These are phyloP conservation scores for Matsumyia berberina DNA, from an alignment of 2,888 invertebrate species.

Conservation along the genomic window DNA sequence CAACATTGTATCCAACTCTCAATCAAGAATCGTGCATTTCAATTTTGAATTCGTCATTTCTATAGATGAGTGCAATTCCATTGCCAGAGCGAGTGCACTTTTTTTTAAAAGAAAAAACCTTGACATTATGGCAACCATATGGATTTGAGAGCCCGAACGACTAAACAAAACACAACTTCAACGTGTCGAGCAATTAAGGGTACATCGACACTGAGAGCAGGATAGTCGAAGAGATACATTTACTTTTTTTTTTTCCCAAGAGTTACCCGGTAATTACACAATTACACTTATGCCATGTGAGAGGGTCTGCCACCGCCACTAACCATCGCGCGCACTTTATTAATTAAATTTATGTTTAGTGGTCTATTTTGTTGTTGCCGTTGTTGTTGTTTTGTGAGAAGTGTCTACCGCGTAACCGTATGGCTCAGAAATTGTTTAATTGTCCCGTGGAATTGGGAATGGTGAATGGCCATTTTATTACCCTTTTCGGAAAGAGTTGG, in stretches of 20 bases:
- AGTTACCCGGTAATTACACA: conserved; percentile 58
- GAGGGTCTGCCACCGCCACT: conserved; percentile 12
- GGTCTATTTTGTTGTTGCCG: conserved; percentile 27
- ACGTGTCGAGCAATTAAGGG: conserved; percentile 64
- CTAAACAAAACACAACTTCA: not conserved
- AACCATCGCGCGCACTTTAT: conserved; percentile 49
- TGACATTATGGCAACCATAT: conserved; percentile 68
- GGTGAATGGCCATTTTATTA: conserved; percentile 35
- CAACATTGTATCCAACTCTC: conserved; percentile 3
- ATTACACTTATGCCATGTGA: conserved; percentile 32
- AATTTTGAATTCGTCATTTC: not conserved
- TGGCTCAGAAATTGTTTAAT: conserved; percentile 22
- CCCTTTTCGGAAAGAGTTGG: conserved; percentile 22
- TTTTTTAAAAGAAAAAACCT: too few relatives aligned
- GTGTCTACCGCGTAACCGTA: conserved; percentile 26
- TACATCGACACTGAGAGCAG: conserved; percentile 55
- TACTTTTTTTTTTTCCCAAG: conserved; percentile 45
- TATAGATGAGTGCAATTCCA: conserved; percentile 5
- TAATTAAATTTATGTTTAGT: conserved; percentile 64
- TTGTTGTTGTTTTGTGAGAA: conserved; percentile 8
- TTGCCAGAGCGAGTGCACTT: not conserved
- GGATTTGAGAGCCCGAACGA: conserved; percentile 18
- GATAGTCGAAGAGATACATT: conserved; percentile 31
- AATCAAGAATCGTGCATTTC: conserved; percentile 20
- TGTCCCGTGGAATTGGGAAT: conserved; percentile 26